A percentile compares a stretch with the other conserved stretches of the same genome.
These are phyloP conservation scores for Cuculus canorus DNA, from an alignment of 2,797 vertebrate genomes.

Conservation along the genomic window DNA sequence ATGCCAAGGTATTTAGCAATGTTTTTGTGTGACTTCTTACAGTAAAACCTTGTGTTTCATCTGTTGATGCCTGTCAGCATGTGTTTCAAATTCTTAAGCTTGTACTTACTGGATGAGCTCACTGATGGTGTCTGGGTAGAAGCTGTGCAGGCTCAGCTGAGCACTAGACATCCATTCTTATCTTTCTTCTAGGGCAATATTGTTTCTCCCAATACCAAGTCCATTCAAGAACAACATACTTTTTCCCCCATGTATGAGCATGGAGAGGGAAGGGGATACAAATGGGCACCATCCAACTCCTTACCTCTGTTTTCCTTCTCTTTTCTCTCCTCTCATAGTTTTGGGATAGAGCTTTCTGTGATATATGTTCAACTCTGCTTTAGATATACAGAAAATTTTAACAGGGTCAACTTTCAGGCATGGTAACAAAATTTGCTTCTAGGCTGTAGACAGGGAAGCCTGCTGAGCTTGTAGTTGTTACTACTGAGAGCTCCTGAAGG, in stretches of 20 bases:
- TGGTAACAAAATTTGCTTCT: not conserved
- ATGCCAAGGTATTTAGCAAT: not conserved
- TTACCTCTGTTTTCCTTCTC: not conserved
- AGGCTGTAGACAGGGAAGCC: not conserved
- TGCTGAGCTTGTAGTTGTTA: not conserved
- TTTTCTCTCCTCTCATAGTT: not conserved
- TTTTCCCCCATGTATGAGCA: accelerated
- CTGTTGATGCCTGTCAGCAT: not conserved
- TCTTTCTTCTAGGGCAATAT: not conserved
- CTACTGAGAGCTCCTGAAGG: not conserved
- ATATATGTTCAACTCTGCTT: accelerated
- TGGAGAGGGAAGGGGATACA: not conserved
- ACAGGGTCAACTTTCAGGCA: not conserved
- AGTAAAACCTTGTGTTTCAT: not conserved
- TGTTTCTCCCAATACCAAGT: not conserved
- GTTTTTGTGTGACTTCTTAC: not conserved
- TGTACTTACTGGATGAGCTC: not conserved
- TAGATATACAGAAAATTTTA: not conserved
- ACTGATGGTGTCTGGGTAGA: not conserved
- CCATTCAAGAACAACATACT: not conserved
- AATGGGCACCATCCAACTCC: not conserved
- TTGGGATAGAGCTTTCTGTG: not conserved
- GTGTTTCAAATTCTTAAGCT: not conserved
- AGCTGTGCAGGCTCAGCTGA: not conserved
- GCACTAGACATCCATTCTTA: not conserved